These are phyloP conservation scores for Drosophila pallidifrons DNA, from an alignment of 1,140 invertebrate genomes.

Conservation along the genomic window DNA sequence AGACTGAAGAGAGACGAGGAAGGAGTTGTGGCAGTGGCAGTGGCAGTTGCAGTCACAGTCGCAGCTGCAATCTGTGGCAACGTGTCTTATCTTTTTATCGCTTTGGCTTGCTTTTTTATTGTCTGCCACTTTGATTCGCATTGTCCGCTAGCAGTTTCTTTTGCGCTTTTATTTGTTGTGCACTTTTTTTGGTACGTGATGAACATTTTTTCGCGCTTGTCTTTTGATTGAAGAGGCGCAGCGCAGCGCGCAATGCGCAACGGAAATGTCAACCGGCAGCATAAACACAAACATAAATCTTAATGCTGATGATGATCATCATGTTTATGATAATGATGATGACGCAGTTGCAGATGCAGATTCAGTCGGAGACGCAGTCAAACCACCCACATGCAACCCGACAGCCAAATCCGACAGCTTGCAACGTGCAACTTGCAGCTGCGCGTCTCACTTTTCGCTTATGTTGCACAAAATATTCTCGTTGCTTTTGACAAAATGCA, in stretches of 20 bases:
- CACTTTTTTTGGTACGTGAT: conserved; percentile 60
- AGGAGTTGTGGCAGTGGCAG: background rate
- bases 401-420: conserved; percentile 9
- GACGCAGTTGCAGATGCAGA: conserved; percentile 48
- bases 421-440: conserved; percentile 46
- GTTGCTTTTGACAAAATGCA: conserved; percentile 67
- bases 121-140: conserved; percentile 71
- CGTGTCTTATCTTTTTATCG: conserved; percentile 79
- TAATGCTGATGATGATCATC: conserved; percentile 48
- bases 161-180: conserved; percentile 18
- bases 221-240: conserved; percentile 73
- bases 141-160: conserved; percentile 38
- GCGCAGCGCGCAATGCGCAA: conserved; percentile 33
- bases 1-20: background rate
- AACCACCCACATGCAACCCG: conserved; percentile 65
- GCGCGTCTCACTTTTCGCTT: conserved; percentile 69
- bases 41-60: background rate
- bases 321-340: conserved; percentile 52
- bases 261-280: conserved; percentile 77
- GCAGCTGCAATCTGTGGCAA: conserved; percentile 57
- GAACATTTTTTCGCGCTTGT: conserved; percentile 63
- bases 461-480: conserved; percentile 62
- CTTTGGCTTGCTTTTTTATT: conserved; percentile 71
- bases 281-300: conserved; percentile 79
- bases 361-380: background rate